Evolutionary conservation across 2,888 invertebrate species (phyloP), one percentile per base, ranked within the genome.

Genomic region (Trissonchulus latispiculum): DNA sequence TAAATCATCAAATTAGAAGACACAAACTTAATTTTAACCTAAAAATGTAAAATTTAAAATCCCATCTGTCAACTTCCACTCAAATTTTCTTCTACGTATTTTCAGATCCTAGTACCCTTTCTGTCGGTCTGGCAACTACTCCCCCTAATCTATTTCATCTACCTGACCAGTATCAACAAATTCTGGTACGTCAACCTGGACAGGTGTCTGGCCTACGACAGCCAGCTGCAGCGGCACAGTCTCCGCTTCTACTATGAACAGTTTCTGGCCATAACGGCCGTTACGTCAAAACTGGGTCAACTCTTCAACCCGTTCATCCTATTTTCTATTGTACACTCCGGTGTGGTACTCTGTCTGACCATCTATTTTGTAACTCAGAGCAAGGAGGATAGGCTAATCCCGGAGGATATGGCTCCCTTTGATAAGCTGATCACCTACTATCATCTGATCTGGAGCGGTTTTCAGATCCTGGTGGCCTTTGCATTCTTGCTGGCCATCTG

Each of bases 101-200:
- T n/a, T n/a, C n/a, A n/a, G 8, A 64, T 64, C 33, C 66, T 64
- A 18, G n/a, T 64, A 32, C 66, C 66, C 18, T 32, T 64, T 31
- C 33, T 64, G 66, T 64, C 66, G 33, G n/a, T 64, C 29, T 64
- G 66, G 66, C 66, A 64, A 29, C 18, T 64, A 35, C 32, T 64
- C 33, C 66, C 66, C 32, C 33, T 64, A 35, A 64, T 64, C 15
- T 64, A 64, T 64, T 64, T 64, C 29, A 35, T 8, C 8, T 64
- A 32, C 33, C 29, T 64, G 8, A 64, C 66, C 32, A 18, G 33
- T 8, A 64, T 64, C 66, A 35, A 32, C 15, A 31, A 35, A 18
- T 64, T 32, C 29, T 64, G 66, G 66, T 64, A 32, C 66, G 66
- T 8, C 15, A 35, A 64, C 18, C 66, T 64, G 29, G 66, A 64